Evolutionary conservation across 2,113 vertebrate genomes (phyloP), one percentile per base, ranked within the genome.

Genomic region (Phylloscopus trochiloides): DNA sequence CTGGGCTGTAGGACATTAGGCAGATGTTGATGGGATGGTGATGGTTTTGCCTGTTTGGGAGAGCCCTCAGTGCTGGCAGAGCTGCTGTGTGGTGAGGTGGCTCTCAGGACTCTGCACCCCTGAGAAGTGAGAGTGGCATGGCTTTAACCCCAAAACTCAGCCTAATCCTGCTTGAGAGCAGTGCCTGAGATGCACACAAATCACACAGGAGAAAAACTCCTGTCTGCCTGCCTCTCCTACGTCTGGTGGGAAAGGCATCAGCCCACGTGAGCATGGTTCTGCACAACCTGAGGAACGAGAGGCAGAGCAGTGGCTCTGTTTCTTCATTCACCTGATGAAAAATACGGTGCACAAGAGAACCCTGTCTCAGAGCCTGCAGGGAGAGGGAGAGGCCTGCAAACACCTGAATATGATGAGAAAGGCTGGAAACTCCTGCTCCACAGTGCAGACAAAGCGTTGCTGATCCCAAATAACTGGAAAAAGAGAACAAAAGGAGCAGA

Each of bases 291-390:
- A 74, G 67, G 86, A 83, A 22, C 2, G 15, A 83, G 55, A 86
- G 45, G 79, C 85, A 92, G 90, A 70, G 43, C 5, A 0, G 40
- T 19, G 68, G 36, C 61, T 96, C 51, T 84, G 61, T 75, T 95
- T 91, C 86, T 76, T 87, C 77, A 86, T 25, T 95, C 73, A 78
- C 3, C 4, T 43, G 38, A 12, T 72, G 50, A 86, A 88, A 95
- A 95, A 90, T 79, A 86, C 0, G 0, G 31, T 40, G 55, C 88
- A 73, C 52, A n/a, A 43, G 88, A 95, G 91, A 91, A 38, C 29
- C 32, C 5, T 3, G 1, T 50, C 63, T 72, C 42, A 28, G 73
- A 79, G 20, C 0, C 0, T 29, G 43, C 21, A 11, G 0, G 0
- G 63, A 73, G 59, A 90, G 29, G 50, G 48, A 76, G 47, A 80